These are phyloP conservation scores for Antheraea yamamai DNA, from an alignment of 2,888 invertebrate genomes.

Conservation along the genomic window DNA sequence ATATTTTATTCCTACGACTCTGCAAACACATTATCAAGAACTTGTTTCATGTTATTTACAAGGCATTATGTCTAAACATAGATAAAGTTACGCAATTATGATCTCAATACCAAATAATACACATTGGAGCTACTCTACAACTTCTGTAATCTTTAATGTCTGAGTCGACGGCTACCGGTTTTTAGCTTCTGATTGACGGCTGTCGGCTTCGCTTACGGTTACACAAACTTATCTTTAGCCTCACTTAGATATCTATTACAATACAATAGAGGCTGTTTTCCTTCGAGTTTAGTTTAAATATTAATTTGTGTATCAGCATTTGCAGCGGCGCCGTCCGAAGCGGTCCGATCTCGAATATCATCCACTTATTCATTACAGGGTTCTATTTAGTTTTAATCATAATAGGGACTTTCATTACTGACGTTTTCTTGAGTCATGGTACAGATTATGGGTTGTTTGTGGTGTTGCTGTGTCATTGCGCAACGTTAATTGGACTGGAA, in stretches of 20 bases:
- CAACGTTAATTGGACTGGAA: constrained; percentile 29
- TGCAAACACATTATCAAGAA: not conserved
- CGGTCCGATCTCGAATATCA: constrained; percentile 77
- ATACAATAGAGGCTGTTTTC: constrained; percentile 32
- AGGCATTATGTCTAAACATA: constrained; percentile 5
- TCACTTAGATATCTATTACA: constrained; percentile 30
- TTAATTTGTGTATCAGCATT: constrained; percentile 52
- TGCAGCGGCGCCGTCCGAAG: constrained; percentile 75
- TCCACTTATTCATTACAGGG: constrained; percentile 78
- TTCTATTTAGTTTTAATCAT: constrained; percentile 78
- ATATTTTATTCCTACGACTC: not conserved
- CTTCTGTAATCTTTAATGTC: constrained; percentile 74
- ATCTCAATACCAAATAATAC: constrained; percentile 38
- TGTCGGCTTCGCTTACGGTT: constrained; percentile 76
- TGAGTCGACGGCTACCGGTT: constrained; percentile 78
- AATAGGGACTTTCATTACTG: constrained; percentile 65
- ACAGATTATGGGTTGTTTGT: constrained; percentile 51
- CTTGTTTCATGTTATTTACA: constrained; percentile 5
- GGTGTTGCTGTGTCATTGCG: constrained; percentile 47
- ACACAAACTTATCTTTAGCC: constrained; percentile 41
- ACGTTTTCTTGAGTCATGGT: constrained; percentile 46
- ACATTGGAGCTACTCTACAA: constrained; percentile 51
- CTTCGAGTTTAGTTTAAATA: constrained; percentile 20
- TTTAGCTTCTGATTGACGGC: constrained; percentile 81
- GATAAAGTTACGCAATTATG: constrained; percentile 23